phyloP scores from a whole-genome alignment of 2,797 vertebrate genomes.

The Dipus sagitta region DNA sequence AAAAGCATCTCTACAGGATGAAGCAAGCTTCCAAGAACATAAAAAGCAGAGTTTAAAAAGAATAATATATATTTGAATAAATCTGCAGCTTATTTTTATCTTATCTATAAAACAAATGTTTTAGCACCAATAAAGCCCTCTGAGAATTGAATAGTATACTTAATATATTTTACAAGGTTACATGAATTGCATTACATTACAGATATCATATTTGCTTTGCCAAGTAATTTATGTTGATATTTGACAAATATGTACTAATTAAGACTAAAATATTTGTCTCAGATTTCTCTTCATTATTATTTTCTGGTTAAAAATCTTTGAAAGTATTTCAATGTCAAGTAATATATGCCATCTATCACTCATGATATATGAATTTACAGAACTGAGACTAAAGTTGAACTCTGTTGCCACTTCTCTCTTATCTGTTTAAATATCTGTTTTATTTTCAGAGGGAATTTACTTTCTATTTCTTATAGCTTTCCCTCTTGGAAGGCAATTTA shows the following conservation, averaged over 20 bases:
- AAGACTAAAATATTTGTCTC: constrained; percentile 29
- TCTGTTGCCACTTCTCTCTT: constrained; percentile 24
- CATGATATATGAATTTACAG: constrained; percentile 43
- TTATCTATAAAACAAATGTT: neutral
- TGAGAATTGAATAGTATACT: too few species aligned
- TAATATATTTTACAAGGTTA: too few species aligned
- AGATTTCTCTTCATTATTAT: constrained; percentile 26
- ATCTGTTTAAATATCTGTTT: constrained; percentile 68
- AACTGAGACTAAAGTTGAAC: constrained; percentile 55
- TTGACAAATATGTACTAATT: neutral
- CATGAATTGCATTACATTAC: neutral
- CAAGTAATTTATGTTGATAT: neutral
- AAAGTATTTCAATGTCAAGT: constrained; percentile 64
- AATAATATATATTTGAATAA: neutral
- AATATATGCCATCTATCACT: constrained; percentile 50
- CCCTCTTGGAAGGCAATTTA: constrained; percentile 60
- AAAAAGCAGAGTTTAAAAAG: neutral
- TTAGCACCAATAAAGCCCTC: neutral
- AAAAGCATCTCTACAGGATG: neutral
- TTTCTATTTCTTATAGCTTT: constrained; percentile 69
- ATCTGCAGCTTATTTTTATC: neutral
- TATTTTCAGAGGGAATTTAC: constrained; percentile 71
- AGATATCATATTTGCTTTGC: neutral
- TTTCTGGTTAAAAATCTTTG: constrained; percentile 31
- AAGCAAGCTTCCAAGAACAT: neutral